Conservation (phyloP, 1,140 invertebrate species). For the Amyelois transitella region DNA sequence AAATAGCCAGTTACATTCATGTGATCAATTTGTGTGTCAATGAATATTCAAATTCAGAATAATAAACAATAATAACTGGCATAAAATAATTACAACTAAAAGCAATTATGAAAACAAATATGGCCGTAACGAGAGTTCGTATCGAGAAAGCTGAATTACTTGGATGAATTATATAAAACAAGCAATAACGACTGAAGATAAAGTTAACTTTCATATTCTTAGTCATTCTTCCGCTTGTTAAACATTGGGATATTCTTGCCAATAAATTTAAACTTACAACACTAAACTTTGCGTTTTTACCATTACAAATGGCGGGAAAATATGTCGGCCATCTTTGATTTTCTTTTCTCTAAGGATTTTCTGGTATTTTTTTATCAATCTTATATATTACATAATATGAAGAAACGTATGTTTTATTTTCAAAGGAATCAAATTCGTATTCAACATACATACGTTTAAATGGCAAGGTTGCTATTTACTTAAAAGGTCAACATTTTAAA, state of each 20-base stretch:
- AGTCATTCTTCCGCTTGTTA: not conserved
- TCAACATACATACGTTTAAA: not conserved
- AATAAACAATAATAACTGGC: not conserved
- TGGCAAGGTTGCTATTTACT: not conserved
- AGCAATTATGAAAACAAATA: not conserved
- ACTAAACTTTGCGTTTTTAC: no score
- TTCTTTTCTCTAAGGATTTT: no score
- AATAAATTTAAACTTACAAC: no score
- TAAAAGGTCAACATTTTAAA: not conserved
- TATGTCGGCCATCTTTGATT: no score
- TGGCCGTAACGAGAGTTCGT: not conserved
- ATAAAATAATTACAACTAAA: not conserved
- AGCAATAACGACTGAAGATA: not conserved
- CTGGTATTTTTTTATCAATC: no score
- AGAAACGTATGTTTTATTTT: no score
- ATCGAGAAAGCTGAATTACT: not conserved
- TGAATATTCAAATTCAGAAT: not conserved
- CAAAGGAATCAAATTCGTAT: no score
- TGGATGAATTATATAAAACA: not conserved
- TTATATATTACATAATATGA: no score
- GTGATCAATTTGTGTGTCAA: not conserved
- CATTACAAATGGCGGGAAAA: no score
- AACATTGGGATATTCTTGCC: no score
- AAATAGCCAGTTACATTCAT: no score
- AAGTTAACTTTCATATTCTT: not conserved